Evolutionary conservation across 2,113 vertebrate genomes (phyloP), one percentile per base, ranked within the genome.

Genomic region (Xiphias gladius): DNA sequence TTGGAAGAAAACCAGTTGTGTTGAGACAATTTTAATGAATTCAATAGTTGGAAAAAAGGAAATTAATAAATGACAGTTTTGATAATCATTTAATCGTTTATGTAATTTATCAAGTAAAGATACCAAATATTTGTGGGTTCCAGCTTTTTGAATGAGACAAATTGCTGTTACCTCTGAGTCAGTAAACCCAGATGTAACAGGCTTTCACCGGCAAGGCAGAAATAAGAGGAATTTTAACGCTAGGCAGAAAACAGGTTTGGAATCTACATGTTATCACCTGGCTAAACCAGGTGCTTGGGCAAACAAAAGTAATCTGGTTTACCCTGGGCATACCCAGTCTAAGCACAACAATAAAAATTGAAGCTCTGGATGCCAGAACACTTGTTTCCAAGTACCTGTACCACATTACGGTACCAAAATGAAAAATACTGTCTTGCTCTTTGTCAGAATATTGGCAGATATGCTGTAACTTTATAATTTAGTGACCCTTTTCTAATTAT

Each of bases 1-100:
- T 66, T 52, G 65, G 41, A 52, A 57, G 20, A 37, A 50, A 77
- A 52, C 39, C 71, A 85, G 64, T 52, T 61, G 74, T 65, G 57
- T 30, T 55, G 46, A 43, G 67, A 79, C 17, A 50, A 26, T 35
- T 68, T 67, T 39, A 74, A 76, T 65, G 22, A 54, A 68, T 24
- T 48, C 24, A 74, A 73, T 32, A 57, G 37, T 55, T 35, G 39
- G 5, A 39, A 17, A 17, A 20, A 30, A 48, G 1, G 46, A 69
- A 14, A 76, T 68, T 16, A 82, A 71, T 28, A 55, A 70, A 70
- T 46, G 5, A 82, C 13, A 28, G 37, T 62, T 76, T 59, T 61
- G 17, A 64, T 78, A 10, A n/a, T 22, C 16, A 48, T 16, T 48
- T 50, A 52, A 52, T 52, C 9, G 22, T 52, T 22, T 52, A 52